Conservation (phyloP, 2,113 vertebrate genomes). For the Gracilinanus agilis region DNA sequence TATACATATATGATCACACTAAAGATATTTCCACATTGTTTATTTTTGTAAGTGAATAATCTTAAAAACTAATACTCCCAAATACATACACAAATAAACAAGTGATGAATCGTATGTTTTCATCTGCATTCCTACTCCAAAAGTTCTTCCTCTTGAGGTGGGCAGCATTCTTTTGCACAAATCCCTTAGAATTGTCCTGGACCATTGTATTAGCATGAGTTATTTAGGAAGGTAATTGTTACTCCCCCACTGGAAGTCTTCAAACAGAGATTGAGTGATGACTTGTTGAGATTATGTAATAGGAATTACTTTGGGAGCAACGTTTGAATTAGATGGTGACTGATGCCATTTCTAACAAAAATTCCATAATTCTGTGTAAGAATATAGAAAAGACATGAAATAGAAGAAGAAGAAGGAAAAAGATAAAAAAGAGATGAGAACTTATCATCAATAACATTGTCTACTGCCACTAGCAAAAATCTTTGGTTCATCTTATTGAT, state of each 20-base stretch:
- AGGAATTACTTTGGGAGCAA: neutral
- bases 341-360: neutral
- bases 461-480: neutral
- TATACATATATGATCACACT: no score
- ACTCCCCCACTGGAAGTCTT: neutral
- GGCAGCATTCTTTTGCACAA: no score
- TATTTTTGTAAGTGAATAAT: no score
- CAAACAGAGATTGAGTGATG: neutral
- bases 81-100: no score
- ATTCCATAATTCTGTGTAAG: neutral
- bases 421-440: neutral
- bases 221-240: neutral
- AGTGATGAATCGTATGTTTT: no score
- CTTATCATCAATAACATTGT: neutral
- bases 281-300: neutral
- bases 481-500: neutral
- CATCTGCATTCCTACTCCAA: no score
- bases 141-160: no score
- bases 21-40: no score
- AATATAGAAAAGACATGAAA: neutral
- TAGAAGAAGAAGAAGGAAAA: neutral
- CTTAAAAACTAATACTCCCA: no score
- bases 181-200: no score
- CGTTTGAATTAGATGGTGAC: neutral
- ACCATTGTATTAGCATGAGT: no score